A percentile compares a stretch with the other conserved stretches of the same genome.
Evolutionary conservation across 2,113 vertebrate species (phyloP).

Genomic region (Psittacula cyanocephala): DNA sequence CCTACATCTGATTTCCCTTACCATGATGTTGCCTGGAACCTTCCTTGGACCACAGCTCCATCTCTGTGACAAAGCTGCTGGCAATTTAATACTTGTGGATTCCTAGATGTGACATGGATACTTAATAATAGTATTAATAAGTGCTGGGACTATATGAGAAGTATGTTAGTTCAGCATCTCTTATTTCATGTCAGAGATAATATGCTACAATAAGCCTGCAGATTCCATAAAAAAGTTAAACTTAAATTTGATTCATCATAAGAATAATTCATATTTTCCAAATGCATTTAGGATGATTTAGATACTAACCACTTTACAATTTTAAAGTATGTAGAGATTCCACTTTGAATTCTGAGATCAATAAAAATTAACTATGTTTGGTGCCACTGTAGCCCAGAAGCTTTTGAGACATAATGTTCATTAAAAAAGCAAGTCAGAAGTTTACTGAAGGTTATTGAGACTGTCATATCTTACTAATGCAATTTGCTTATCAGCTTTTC

Average conservation of each 20-base stretch:
- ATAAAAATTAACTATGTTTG: background rate
- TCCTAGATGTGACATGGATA: background rate
- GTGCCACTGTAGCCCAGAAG: background rate
- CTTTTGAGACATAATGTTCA: background rate
- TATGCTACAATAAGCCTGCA: background rate
- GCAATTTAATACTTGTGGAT: background rate
- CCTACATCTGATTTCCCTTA: background rate
- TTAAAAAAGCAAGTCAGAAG: background rate
- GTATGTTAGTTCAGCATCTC: background rate
- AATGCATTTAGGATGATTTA: background rate
- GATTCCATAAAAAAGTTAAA: background rate
- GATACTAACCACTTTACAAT: background rate
- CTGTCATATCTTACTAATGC: background rate
- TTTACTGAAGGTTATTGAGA: constrained; percentile 4
- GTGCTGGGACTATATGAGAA: background rate
- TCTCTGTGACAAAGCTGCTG: background rate
- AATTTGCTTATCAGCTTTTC: background rate
- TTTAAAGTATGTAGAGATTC: background rate
- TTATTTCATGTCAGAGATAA: background rate
- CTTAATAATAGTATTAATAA: background rate
- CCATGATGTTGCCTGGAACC: background rate
- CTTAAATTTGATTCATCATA: background rate
- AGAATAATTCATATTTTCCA: background rate
- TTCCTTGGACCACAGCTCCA: background rate
- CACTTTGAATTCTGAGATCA: background rate